Evolutionary conservation across 2,797 vertebrate species (phyloP), one percentile per base, ranked within the genome.

Genomic region (Kryptopterus vitreolus): DNA sequence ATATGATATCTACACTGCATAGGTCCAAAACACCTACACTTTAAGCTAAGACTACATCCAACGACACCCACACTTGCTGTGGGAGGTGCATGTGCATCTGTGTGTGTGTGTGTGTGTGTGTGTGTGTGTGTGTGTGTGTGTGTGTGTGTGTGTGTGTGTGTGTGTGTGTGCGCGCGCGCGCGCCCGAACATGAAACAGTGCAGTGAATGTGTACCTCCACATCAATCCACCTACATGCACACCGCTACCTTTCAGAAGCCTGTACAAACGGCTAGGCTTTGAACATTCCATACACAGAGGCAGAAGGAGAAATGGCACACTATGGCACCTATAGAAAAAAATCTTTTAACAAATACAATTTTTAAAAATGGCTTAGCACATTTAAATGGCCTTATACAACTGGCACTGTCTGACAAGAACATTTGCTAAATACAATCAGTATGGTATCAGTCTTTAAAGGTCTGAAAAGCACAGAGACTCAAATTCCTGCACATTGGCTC

Each of bases 51-150:
- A 88, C 91, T 90, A 88, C 85, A 86, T 69, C 92, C 89, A 90
- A 92, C 90, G 89, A 90, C 92, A 92, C 92, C 92, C 90, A 93
- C 91, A 86, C 82, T 82, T 79, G 61, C 68, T 53, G 92, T 91
- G 91, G 92, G 63, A 82, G 86, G 89, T 75, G 71, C 70, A 75
- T 74, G 80, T 46, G 55, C 55, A 61, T 75, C 70, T 35, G 73
- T 57, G 58, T 46, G n/a, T 48, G n/a, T n/a, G n/a, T n/a, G n/a
- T n/a, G n/a, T n/a, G n/a, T n/a, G n/a, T n/a, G n/a, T n/a, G n/a
- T n/a, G n/a, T n/a, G n/a, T n/a, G n/a, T n/a, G n/a, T n/a, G n/a
- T n/a, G n/a, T n/a, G n/a, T n/a, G n/a, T n/a, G n/a, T n/a, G n/a
- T n/a, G n/a, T n/a, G n/a, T n/a, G n/a, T n/a, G n/a, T n/a, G n/a